Conservation (phyloP, 2,797 vertebrate genomes). For the Bovichtus diacanthus region DNA sequence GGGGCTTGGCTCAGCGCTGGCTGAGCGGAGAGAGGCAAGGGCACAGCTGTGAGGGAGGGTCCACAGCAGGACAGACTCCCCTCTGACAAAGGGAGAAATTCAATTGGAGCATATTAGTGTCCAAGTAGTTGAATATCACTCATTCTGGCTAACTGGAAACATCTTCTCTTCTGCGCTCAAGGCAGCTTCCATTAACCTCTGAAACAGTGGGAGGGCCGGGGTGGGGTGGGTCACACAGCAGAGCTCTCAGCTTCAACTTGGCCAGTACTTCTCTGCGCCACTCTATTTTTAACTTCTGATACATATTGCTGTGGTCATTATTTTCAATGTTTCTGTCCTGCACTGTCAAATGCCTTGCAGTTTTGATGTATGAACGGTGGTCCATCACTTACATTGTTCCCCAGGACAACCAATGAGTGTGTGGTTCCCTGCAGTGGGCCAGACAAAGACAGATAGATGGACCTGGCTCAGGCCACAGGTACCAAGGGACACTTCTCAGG, state of each 20-base stretch:
- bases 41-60: slow-evolving; percentile 81
- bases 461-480: slow-evolving; percentile 77
- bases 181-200: slow-evolving; percentile 81
- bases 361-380: slow-evolving; percentile 86
- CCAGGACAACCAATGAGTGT: slow-evolving; percentile 80
- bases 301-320: slow-evolving; percentile 86
- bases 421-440: slow-evolving; percentile 79
- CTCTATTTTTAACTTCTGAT: slow-evolving; percentile 84
- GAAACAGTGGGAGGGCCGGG: slow-evolving; percentile 68
- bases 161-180: slow-evolving; percentile 74
- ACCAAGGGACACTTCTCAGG: slow-evolving; percentile 82
- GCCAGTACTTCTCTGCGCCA: slow-evolving; percentile 63
- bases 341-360: slow-evolving; percentile 82
- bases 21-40: slow-evolving; percentile 66
- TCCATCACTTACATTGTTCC: slow-evolving; percentile 86
- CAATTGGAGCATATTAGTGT: slow-evolving; percentile 82
- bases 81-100: slow-evolving; percentile 81
- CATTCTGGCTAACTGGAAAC: slow-evolving; percentile 81
- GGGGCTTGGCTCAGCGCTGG: slow-evolving; percentile 62
- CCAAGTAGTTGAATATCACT: slow-evolving; percentile 82
- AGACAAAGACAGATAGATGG: slow-evolving; percentile 86
- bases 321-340: slow-evolving; percentile 82
- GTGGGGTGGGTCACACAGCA: slow-evolving; percentile 64
- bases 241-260: slow-evolving; percentile 70
- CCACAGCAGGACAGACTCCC: slow-evolving; percentile 70